Evolutionary conservation across 2,888 invertebrate species (phyloP).

Genomic region (Pseudeuparius sepicola): DNA sequence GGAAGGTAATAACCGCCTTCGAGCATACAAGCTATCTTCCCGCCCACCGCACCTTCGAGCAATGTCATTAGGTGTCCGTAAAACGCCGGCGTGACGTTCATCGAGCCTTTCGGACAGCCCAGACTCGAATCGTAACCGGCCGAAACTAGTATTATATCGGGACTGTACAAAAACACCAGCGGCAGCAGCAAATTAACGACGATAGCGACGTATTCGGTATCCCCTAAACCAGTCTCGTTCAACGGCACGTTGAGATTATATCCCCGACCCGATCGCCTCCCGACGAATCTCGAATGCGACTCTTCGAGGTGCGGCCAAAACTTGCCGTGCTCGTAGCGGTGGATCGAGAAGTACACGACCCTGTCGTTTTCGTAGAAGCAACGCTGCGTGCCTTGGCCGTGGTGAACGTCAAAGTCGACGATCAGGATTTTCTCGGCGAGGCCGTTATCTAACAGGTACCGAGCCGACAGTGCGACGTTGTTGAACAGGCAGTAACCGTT

Average conservation of each 20-base stretch:
- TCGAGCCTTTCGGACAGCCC: constrained; percentile 92
- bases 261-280: constrained; percentile 65
- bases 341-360: constrained; percentile 92
- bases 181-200: constrained; percentile 78
- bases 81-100: constrained; percentile 81
- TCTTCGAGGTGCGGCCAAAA: constrained; percentile 95
- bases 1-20: constrained; percentile 92
- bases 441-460: constrained; percentile 57
- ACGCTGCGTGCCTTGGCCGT: constrained; percentile 88
- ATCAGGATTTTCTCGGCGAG: constrained; percentile 62
- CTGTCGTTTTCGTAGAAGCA: constrained; percentile 80
- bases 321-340: constrained; percentile 86
- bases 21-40: constrained; percentile 70
- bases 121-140: constrained; percentile 79
- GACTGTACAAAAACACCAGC: constrained; percentile 74
- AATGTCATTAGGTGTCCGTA: constrained; percentile 74
- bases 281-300: constrained; percentile 79
- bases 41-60: constrained; percentile 61
- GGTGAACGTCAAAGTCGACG: constrained; percentile 94
- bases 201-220: constrained; percentile 84
- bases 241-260: constrained; percentile 89
- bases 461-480: constrained; percentile 82
- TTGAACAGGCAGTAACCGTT: constrained; percentile 91
- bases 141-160: constrained; percentile 70
- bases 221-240: constrained; percentile 72